These are phyloP conservation scores for Drosophila nikananu DNA, from an alignment of 1,140 invertebrate genomes.

Conservation along the genomic window DNA sequence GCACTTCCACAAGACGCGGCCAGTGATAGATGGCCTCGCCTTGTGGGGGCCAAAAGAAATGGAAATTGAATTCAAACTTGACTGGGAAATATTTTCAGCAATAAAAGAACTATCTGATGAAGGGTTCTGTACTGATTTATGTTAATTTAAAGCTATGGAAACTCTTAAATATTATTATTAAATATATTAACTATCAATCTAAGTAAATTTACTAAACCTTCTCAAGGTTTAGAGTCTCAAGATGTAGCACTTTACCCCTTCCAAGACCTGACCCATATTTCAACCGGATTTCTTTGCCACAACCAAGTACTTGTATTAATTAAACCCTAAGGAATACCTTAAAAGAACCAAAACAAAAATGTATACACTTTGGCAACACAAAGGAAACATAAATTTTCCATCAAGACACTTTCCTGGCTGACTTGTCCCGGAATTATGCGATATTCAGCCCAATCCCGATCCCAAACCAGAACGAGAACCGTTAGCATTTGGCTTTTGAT, in stretches of 20 bases:
- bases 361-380: slow-evolving; percentile 36
- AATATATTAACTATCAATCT: too few relatives aligned
- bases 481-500: slow-evolving; percentile 75
- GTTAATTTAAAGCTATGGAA: too few relatives aligned
- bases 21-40: slow-evolving; percentile 18
- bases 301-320: slow-evolving; percentile 58
- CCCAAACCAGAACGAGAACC: slow-evolving; percentile 42
- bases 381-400: slow-evolving; percentile 79
- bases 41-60: slow-evolving; percentile 26
- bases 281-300: not conserved
- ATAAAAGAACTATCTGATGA: not conserved
- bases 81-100: slow-evolving; percentile 24
- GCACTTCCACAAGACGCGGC: slow-evolving; percentile 12
- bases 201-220: not conserved
- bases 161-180: too few relatives aligned
- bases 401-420: slow-evolving; percentile 69
- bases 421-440: slow-evolving; percentile 35
- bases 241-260: slow-evolving; percentile 6
- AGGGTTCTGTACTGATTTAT: not conserved
- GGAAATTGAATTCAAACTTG: slow-evolving; percentile 35
- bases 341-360: not conserved
- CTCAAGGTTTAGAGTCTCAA: slow-evolving; percentile 4
- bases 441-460: slow-evolving; percentile 7
- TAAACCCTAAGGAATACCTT: slow-evolving; percentile 49
- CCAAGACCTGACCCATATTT: slow-evolving; percentile 29